Conservation (phyloP, 2,113 vertebrate genomes). For the Calidris pygmaea region DNA sequence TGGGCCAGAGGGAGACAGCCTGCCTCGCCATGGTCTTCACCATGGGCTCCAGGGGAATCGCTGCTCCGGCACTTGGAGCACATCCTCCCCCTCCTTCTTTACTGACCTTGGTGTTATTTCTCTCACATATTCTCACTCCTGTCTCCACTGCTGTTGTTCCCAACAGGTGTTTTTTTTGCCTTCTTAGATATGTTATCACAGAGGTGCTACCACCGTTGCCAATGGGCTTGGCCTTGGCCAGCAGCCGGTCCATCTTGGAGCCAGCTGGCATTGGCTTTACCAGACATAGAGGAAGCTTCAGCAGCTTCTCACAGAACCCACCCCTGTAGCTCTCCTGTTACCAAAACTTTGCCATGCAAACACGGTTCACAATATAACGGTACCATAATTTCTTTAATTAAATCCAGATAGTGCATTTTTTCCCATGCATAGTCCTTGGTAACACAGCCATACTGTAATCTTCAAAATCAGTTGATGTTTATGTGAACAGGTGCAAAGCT, state of each 20-base stretch:
- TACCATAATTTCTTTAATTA: neutral
- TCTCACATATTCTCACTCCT: neutral
- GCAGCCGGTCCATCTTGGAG: neutral
- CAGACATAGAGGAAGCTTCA: neutral
- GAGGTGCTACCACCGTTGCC: neutral
- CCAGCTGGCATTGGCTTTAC: neutral
- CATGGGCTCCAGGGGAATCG: neutral
- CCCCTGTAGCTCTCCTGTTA: neutral
- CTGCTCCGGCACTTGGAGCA: neutral
- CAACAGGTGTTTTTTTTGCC: neutral
- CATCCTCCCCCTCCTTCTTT: neutral
- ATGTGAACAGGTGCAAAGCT: neutral
- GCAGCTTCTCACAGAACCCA: neutral
- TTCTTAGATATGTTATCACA: neutral
- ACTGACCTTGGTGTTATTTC: neutral
- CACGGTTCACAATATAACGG: neutral
- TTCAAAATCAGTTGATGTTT: neutral
- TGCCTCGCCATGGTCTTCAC: no score
- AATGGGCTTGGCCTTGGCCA: neutral
- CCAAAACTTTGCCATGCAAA: neutral
- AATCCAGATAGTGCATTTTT: neutral
- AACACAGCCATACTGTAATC: neutral
- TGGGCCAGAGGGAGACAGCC: neutral
- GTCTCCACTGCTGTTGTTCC: neutral
- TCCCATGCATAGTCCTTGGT: accelerated